Evolutionary conservation across 2,888 invertebrate genomes (phyloP).

Genomic region (Geophilus truncorum): DNA sequence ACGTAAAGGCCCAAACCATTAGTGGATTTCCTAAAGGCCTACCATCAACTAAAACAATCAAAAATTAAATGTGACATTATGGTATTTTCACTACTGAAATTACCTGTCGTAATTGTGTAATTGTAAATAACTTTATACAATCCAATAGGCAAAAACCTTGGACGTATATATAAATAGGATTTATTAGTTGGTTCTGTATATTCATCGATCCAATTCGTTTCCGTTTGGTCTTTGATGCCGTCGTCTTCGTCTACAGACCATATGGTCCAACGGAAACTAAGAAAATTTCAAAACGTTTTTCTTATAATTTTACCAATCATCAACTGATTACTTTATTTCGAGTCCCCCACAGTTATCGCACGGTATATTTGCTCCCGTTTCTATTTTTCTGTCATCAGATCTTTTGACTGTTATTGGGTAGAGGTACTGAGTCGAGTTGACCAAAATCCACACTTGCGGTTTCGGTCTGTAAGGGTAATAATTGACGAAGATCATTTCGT

Average conservation of each 20-base stretch:
- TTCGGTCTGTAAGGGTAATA: neutral
- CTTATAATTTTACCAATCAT: neutral
- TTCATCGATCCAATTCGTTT: neutral
- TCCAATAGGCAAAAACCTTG: neutral
- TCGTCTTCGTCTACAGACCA: neutral
- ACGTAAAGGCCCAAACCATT: neutral
- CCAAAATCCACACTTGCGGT: neutral
- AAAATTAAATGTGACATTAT: too few species aligned
- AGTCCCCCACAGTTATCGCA: neutral
- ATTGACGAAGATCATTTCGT: neutral
- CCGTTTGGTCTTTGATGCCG: neutral
- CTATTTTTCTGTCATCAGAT: neutral
- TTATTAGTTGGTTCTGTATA: neutral
- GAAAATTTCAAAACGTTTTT: neutral
- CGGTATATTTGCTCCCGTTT: neutral
- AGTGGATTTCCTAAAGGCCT: neutral
- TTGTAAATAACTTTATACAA: neutral
- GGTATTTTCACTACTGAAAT: too few species aligned
- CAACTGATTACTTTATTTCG: neutral
- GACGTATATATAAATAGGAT: neutral
- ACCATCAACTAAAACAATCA: neutral
- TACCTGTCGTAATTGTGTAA: too few species aligned
- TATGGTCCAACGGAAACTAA: neutral
- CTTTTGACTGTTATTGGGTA: neutral
- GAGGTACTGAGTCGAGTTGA: neutral